Evolutionary conservation across 2,888 invertebrate species (phyloP).

Genomic region (Epirrhoe tristata): DNA sequence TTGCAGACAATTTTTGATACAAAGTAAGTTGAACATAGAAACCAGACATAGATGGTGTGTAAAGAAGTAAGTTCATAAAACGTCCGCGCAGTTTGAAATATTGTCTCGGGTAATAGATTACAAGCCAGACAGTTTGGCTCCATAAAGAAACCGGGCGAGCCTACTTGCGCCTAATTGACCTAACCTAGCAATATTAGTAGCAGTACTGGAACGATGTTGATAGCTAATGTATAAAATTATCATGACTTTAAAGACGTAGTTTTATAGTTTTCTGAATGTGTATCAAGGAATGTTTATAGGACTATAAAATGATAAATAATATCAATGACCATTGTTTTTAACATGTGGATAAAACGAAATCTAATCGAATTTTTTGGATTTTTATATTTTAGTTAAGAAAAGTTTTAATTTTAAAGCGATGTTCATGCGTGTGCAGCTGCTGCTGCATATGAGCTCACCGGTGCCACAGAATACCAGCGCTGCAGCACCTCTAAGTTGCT

Average conservation of each 20-base stretch:
- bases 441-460: too few relatives aligned
- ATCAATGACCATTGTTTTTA: too few relatives aligned
- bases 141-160: slow-evolving; percentile 4
- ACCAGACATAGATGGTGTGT: background rate
- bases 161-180: slow-evolving; percentile 10
- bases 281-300: too few relatives aligned
- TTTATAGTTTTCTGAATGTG: background rate
- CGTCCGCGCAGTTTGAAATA: background rate
- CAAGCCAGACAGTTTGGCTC: slow-evolving; percentile 15
- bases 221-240: background rate
- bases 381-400: too few relatives aligned
- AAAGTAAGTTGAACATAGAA: background rate
- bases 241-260: background rate
- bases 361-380: too few relatives aligned
- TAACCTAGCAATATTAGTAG: slow-evolving; percentile 8
- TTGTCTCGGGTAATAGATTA: slow-evolving; percentile 6
- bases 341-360: too few relatives aligned
- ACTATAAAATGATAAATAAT: too few relatives aligned
- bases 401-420: too few relatives aligned
- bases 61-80: background rate
- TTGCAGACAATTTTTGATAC: background rate
- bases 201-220: background rate
- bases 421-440: too few relatives aligned
- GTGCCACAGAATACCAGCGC: too few relatives aligned
- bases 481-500: too few relatives aligned